Conservation (phyloP, 92 coral and sea anemone genomes). For the Epizoanthus stellaris region DNA sequence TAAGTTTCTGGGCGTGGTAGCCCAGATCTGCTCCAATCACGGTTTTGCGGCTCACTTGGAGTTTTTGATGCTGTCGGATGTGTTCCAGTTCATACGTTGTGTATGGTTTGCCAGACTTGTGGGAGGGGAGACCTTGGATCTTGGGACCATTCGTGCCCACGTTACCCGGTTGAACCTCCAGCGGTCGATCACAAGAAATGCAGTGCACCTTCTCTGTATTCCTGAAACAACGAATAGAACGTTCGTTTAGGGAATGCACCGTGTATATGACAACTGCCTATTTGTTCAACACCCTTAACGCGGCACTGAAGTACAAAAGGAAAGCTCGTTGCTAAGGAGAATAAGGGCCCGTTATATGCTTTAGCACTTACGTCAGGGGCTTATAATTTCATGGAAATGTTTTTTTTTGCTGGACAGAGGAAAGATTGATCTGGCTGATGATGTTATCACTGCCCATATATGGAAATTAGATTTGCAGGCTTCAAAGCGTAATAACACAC, state of each 20-base stretch:
- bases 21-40: slow-evolving; percentile 90
- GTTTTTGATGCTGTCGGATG: slow-evolving; percentile 90
- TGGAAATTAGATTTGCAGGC: too few relatives aligned
- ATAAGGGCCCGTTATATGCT: neutral
- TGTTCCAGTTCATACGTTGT: slow-evolving; percentile 95
- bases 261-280: too few relatives aligned
- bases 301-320: too few relatives aligned
- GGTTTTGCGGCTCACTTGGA: slow-evolving; percentile 69
- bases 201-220: slow-evolving; percentile 88
- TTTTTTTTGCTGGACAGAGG: too few relatives aligned
- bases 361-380: too few relatives aligned
- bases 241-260: too few relatives aligned
- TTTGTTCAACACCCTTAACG: too few relatives aligned
- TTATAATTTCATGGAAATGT: too few relatives aligned
- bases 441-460: too few relatives aligned
- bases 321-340: too few relatives aligned
- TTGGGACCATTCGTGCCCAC: slow-evolving; percentile 73
- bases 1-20: slow-evolving; percentile 77
- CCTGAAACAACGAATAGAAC: slow-evolving; percentile 14
- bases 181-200: slow-evolving; percentile 91
- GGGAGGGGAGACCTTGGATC: slow-evolving; percentile 81
- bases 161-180: slow-evolving; percentile 75
- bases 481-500: too few relatives aligned
- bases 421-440: too few relatives aligned
- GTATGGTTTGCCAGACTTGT: slow-evolving; percentile 86